Evolutionary conservation across 2,797 vertebrate genomes (phyloP).

Genomic region (Pseudochaenichthys georgianus): DNA sequence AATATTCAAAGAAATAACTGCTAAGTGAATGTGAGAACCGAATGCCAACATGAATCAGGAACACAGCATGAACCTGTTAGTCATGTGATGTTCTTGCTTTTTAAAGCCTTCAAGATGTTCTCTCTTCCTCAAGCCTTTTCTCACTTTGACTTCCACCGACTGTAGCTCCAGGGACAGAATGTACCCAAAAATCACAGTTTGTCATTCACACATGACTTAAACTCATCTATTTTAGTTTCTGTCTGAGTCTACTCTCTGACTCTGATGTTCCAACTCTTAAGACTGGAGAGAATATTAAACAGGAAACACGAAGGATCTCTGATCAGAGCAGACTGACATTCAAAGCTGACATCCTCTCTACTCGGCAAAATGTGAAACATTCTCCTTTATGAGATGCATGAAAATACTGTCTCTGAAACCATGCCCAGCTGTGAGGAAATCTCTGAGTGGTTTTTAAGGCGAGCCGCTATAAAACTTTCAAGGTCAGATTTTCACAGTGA

Average conservation of each 20-base stretch:
- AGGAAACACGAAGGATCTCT: conserved; percentile 37
- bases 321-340: conserved; percentile 9
- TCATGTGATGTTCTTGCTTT: conserved; percentile 13
- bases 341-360: conserved; percentile 19
- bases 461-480: not conserved
- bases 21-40: conserved; percentile 35
- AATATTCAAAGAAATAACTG: conserved; percentile 39
- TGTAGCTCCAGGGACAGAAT: conserved; percentile 33
- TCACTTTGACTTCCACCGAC: conserved; percentile 16
- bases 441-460: conserved; percentile 18
- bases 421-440: conserved; percentile 38
- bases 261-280: conserved; percentile 7
- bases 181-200: conserved; percentile 19
- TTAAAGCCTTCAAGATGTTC: not conserved
- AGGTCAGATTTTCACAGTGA: conserved; percentile 14
- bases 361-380: conserved; percentile 23
- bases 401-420: conserved; percentile 38
- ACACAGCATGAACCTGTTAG: conserved; percentile 18
- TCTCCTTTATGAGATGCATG: conserved; percentile 15
- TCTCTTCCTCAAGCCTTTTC: conserved; percentile 23
- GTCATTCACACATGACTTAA: conserved; percentile 3
- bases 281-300: conserved; percentile 21
- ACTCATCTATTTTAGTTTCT: conserved; percentile 21
- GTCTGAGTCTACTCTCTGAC: conserved; percentile 2
- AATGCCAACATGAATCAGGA: conserved; percentile 25